Evolutionary conservation across 2,113 vertebrate genomes (phyloP).

Genomic region (Camarhynchus parvulus): DNA sequence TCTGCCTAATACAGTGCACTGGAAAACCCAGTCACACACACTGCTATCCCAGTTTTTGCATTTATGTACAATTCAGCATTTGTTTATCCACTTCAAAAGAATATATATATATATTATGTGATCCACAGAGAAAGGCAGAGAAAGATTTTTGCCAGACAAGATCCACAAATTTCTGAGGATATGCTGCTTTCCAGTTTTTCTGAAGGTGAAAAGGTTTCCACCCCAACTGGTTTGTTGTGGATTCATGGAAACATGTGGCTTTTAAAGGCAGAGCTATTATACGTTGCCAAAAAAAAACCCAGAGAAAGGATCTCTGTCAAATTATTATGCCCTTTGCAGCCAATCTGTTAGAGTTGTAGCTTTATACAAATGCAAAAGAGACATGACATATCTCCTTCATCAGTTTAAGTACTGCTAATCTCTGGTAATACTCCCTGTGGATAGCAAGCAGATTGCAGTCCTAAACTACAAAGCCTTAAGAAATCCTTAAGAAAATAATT

Average conservation of each 20-base stretch:
- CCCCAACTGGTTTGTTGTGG: neutral
- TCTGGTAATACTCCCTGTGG: slow-evolving; percentile 54
- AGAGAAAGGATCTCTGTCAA: neutral
- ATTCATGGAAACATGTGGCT: neutral
- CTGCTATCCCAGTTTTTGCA: neutral
- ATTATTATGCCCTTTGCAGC: neutral
- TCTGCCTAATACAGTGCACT: neutral
- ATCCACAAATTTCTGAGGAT: neutral
- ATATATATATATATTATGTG: neutral
- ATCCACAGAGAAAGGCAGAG: neutral
- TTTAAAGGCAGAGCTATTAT: neutral
- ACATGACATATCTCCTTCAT: slow-evolving; percentile 41
- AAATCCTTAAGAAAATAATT: slow-evolving; percentile 64
- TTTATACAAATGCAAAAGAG: slow-evolving; percentile 24
- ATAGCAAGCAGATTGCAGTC: slow-evolving; percentile 46
- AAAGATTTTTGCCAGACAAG: neutral
- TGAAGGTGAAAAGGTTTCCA: neutral
- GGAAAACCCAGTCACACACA: neutral
- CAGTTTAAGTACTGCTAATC: slow-evolving; percentile 57
- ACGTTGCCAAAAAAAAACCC: neutral
- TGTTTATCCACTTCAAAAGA: neutral
- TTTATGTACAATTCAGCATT: neutral
- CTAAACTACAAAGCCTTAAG: slow-evolving; percentile 53
- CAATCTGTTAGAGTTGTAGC: neutral
- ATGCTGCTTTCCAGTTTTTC: neutral